Evolutionary conservation across 2,888 invertebrate genomes (phyloP).

Genomic region (Patella ulyssiponensis): DNA sequence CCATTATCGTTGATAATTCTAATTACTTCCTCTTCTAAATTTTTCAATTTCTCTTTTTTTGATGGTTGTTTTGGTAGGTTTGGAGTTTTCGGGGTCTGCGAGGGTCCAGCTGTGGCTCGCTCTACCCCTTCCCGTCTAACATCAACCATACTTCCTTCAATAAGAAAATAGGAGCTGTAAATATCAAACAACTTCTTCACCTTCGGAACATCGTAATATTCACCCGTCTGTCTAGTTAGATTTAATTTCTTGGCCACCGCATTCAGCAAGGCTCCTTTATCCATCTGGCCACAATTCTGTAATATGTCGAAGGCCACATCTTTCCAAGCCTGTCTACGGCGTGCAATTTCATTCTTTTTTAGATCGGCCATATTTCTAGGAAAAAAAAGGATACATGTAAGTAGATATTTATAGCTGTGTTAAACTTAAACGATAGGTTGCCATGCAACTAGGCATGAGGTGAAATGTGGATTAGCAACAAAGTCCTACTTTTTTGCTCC

Average conservation of each 20-base stretch:
- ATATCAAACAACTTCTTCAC: not conserved
- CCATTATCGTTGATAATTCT: constrained; percentile 19
- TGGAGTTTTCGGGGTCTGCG: not conserved
- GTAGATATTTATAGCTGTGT: too few relatives aligned
- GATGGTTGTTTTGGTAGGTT: not conserved
- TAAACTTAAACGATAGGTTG: too few relatives aligned
- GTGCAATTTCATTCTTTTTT: too few relatives aligned
- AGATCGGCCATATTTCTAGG: too few relatives aligned
- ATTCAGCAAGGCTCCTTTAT: not conserved
- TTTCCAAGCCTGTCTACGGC: not conserved
- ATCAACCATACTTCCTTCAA: not conserved
- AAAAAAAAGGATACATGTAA: too few relatives aligned
- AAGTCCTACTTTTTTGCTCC: too few relatives aligned
- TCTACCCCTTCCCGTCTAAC: not conserved
- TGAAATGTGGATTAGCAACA: too few relatives aligned
- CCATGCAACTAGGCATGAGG: too few relatives aligned
- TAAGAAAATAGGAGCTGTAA: not conserved
- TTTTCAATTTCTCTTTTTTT: constrained; percentile 5
- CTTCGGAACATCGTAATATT: not conserved
- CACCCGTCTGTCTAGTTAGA: not conserved
- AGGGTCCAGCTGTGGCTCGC: not conserved
- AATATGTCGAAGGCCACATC: not conserved
- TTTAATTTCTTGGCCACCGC: not conserved
- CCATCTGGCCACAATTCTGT: not conserved
- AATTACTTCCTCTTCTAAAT: constrained; percentile 13